Evolutionary conservation across 2,797 vertebrate species (phyloP), one percentile per base, ranked within the genome.

Genomic region (Acridotheres tristis): DNA sequence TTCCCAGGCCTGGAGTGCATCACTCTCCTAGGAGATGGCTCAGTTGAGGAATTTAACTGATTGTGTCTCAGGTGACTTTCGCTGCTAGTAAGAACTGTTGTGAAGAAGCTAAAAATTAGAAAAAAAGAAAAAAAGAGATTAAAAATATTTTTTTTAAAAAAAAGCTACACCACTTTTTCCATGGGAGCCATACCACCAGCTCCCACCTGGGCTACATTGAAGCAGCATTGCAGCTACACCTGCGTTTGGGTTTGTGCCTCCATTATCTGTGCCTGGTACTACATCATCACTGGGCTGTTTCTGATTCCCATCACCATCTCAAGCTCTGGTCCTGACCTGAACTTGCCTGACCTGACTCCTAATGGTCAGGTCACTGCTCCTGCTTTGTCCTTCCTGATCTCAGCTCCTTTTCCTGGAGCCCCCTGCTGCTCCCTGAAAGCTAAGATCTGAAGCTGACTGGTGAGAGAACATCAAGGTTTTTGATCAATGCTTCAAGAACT

Each of bases 171-270:
- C 16, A 27, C 8, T 11, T 55, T 77, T 74, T 53, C 21, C 5
- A 5, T 4, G 16, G 45, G n/a, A 90, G 5, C 11, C 0, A 0
- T 34, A 17, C 5, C 1, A 0, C 7, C 30, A 61, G 7, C 7
- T 10, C 26, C 18, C 1, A 5, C 7, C 18, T 7, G 15, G 40
- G 32, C 13, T 32, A 13, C 3, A 2, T 4, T 2, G 0, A 30
- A 59, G 30, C 18, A 26, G 18, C 22, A 8, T 11, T 38, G 23
- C 20, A 32, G 29, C 23, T 45, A 17, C 13, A 13, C 16, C 27
- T 3, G 2, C 0, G 0, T 10, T 29, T 16, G 36, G 14, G 36
- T 27, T 76, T 57, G 17, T 88, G 14, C 18, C 4, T 61, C 19
- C 25, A 36, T 11, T 11, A 0, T 27, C 38, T 26, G 21, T 19